phyloP scores from a whole-genome alignment of 2,888 invertebrate genomes.

The Lordiphosa andalusiaca region DNA sequence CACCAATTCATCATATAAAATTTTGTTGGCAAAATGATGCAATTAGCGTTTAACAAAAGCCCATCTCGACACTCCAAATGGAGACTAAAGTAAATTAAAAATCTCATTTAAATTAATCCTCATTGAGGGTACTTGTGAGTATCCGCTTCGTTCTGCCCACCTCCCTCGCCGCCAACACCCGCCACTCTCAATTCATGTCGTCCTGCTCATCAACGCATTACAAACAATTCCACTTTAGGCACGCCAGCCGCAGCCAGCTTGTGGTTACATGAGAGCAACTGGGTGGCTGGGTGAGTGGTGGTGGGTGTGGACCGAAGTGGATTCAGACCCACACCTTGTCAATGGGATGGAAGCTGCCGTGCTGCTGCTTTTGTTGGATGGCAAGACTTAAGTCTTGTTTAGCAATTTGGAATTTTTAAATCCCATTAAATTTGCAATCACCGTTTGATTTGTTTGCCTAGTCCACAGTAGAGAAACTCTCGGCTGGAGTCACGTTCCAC shows the following conservation, averaged over 20 bases:
- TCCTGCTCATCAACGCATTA: conserved; percentile 61
- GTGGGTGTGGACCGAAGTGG: conserved; percentile 22
- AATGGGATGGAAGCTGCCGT: conserved; percentile 4
- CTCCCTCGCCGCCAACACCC: not conserved
- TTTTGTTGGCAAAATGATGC: conserved; percentile 23
- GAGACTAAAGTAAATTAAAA: conserved; percentile 46
- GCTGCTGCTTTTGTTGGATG: conserved; percentile 2
- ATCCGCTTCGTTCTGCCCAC: not conserved
- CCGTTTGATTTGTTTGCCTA: conserved; percentile 59
- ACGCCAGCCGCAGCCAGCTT: conserved; percentile 62
- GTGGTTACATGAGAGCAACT: conserved; percentile 46
- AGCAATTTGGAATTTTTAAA: conserved; percentile 68
- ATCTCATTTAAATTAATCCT: conserved; percentile 59
- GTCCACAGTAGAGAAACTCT: conserved; percentile 7
- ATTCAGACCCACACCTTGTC: conserved; percentile 7
- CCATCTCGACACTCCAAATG: not conserved
- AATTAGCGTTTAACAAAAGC: conserved; percentile 25
- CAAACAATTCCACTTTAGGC: conserved; percentile 71
- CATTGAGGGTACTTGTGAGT: conserved; percentile 29
- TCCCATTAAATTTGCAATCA: conserved; percentile 68
- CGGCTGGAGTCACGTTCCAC: conserved; percentile 23
- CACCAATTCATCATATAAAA: not conserved
- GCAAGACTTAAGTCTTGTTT: conserved; percentile 52
- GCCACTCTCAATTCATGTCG: conserved; percentile 7
- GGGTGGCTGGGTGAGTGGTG: conserved; percentile 6